Base-by-base conservation (phyloP, 1,140 invertebrate species). In the Drosophila nasuta region DNA sequence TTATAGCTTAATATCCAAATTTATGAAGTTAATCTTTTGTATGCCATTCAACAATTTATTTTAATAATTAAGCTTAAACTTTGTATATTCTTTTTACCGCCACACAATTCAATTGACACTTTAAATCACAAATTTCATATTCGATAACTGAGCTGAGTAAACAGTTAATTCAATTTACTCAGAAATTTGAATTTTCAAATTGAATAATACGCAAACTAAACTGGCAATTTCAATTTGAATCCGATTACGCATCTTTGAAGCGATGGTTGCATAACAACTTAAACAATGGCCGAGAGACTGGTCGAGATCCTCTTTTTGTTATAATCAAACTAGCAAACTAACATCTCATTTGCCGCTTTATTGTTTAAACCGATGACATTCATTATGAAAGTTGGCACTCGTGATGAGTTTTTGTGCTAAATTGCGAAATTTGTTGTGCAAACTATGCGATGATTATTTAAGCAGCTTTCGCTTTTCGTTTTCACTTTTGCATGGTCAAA, bases 321-420 rank as follows among this genome's bases (percentile, higher is more conserved):
- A 25, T 25, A 25, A 25, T 1, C 20, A 13, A 15, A 6, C 3
- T 15, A 8, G n/a, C 20, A 25, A 65, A 43, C 60, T 65, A 51
- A 8, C 60, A 71, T 28, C 69, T 66, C 35, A 72, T 72, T 73
- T 67, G 56, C 56, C 20, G 33, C 58, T 69, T 69, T 56, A 74
- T 69, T 69, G 49, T 48, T 54, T 17, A 35, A 59, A 66, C 66
- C 20, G 68, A 46, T 45, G 13, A 41, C 68, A 33, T 57, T 71
- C 68, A 71, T 71, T 65, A 58, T 49, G 60, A 57, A 65, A 65
- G 28, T 57, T 71, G 54, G 3, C 20, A 4, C 45, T 52, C 46
- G 15, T 38, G 57, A 49, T 57, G 17, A 54, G 28, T 43, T 70
- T 64, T 15, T 11, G 43, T 11, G 11, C 28, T 28, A 8, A 51